Percentiles rank a stretch among this genome's conserved stretches.
These are phyloP conservation scores for Pandemis cinnamomeana DNA, from an alignment of 2,888 invertebrate genomes.

Conservation along the genomic window DNA sequence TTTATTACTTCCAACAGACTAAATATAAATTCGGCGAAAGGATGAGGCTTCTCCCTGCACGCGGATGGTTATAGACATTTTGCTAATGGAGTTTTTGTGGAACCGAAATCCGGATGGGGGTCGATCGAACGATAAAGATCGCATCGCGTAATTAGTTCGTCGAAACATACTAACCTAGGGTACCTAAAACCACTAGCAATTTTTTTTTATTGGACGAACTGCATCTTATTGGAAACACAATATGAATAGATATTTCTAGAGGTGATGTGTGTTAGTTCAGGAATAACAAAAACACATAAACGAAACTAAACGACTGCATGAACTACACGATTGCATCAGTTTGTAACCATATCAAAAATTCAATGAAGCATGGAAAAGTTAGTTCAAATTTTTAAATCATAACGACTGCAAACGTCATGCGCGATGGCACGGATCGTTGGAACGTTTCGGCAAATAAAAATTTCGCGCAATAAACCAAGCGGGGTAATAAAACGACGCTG, in stretches of 20 bases:
- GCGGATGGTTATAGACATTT: constrained; percentile 22
- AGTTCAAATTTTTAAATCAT: constrained; percentile 32
- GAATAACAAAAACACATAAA: background rate
- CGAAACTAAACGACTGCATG: background rate
- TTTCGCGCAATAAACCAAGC: constrained; percentile 11
- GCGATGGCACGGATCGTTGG: constrained; percentile 12
- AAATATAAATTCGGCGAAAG: background rate
- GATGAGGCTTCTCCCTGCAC: constrained; percentile 3
- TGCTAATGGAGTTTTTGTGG: constrained; percentile 31
- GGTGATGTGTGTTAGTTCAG: background rate
- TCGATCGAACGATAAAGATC: constrained; percentile 26
- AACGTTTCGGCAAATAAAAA: constrained; percentile 31
- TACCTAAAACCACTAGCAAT: constrained; percentile 8
- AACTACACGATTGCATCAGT: background rate
- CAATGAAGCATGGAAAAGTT: background rate
- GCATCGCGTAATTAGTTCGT: constrained; percentile 11
- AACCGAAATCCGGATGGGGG: constrained; percentile 18
- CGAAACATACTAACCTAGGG: constrained; percentile 12
- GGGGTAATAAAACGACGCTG: constrained; percentile 12
- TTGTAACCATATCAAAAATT: background rate
- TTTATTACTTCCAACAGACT: background rate
- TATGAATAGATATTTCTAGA: background rate
- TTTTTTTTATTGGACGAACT: background rate
- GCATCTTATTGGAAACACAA: constrained; percentile 1
- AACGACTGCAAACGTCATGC: constrained; percentile 35